Evolutionary conservation across 2,888 invertebrate genomes (phyloP), one percentile per base, ranked within the genome.

Genomic region (Dryadula phaetusa): DNA sequence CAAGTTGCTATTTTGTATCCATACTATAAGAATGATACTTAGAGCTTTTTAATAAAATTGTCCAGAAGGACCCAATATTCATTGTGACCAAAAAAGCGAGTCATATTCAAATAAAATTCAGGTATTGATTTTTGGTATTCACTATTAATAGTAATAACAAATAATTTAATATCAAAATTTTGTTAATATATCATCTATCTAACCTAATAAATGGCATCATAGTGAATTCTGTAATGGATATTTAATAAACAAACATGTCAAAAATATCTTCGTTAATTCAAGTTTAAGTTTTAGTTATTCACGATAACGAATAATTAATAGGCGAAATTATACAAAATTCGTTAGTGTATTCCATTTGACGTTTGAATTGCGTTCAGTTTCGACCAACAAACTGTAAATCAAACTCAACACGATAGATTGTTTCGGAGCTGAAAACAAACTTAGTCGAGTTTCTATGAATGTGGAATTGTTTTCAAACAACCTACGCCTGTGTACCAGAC

Each of bases 341-440:
- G 56, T 46, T 37, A 64, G 34, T 40, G 64, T 64, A 18, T 47
- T 46, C n/a, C 56, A 47, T 64, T 56, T 56, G 56, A 20, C 46
- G 37, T 64, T 64, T 16, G 22, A 22, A 32, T 56, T 34, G 22
- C 46, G 54, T 54, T 64, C 44, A 16, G 34, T 34, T 64, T 54
- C 54, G 16, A 54, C 63, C 54, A 34, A 34, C 53, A 34, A 64
- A 64, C 54, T 34, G 64, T 64, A 64, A 64, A 64, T 64, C 64
- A 56, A 37, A 46, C 16, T 34, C 14, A 8, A 52, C 32, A 54
- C 46, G 64, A 56, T 28, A 54, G 54, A 64, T 64, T 64, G 46
- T 47, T 64, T 28, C 32, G 46, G 5, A 47, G 40, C 52, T 63
- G 42, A 37, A 53, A 64, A 47, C 22, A 44, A 56, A 56, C 32